Conservation (phyloP, 30 jellyfish, hydroid and myxozoan genomes). For the Hydractinia echinata region DNA sequence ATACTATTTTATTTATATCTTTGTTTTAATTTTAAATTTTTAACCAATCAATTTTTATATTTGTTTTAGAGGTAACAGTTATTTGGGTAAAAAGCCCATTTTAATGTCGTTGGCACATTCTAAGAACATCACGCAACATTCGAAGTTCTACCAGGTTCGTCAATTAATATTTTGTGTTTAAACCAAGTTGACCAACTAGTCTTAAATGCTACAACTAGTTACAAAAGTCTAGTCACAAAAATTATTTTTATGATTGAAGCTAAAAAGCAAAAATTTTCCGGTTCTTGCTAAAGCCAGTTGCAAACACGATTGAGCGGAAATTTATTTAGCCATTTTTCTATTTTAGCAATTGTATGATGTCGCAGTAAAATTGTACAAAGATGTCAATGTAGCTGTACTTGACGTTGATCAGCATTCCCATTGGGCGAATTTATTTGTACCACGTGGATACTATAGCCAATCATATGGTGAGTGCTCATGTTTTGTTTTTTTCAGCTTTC, state of each 20-base stretch:
- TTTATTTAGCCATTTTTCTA: not conserved
- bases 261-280: too few relatives aligned
- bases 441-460: constrained; percentile 52
- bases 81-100: constrained; percentile 30
- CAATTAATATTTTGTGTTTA: too few relatives aligned
- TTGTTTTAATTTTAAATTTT: not conserved
- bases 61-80: constrained; percentile 15
- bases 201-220: too few relatives aligned
- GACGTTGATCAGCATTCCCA: constrained; percentile 68
- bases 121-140: constrained; percentile 27
- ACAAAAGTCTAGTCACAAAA: too few relatives aligned
- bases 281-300: too few relatives aligned
- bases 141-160: constrained; percentile 15
- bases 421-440: constrained; percentile 88
- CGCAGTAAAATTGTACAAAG: constrained; percentile 47
- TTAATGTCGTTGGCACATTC: constrained; percentile 33
- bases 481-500: not conserved
- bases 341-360: constrained; percentile 51
- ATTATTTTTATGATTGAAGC: too few relatives aligned
- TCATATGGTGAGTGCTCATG: constrained; percentile 41
- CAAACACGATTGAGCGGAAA: not conserved
- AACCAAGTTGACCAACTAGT: too few relatives aligned
- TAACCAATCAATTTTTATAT: too few relatives aligned
- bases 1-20: not conserved
- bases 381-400: constrained; percentile 53